These are phyloP conservation scores for Lepeophtheirus salmonis DNA, from an alignment of 1,140 invertebrate species.

Conservation along the genomic window DNA sequence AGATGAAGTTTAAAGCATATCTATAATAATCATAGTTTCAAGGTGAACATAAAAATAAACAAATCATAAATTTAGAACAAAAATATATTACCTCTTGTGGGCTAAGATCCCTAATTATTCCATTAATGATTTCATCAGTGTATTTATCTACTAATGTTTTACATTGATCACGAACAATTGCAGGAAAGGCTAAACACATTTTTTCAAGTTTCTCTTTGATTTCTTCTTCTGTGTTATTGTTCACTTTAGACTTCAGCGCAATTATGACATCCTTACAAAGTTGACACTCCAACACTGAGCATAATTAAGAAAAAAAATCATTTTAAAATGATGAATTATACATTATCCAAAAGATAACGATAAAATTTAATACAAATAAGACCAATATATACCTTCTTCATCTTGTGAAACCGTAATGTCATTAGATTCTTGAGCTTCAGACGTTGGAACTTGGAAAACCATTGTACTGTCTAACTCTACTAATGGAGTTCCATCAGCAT, in stretches of 20 bases:
- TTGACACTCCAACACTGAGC: neutral
- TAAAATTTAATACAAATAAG: no score
- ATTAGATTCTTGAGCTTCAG: no score
- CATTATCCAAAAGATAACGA: no score
- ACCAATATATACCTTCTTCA: no score
- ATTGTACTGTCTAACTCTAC: neutral
- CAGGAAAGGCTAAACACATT: neutral
- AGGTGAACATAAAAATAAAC: neutral
- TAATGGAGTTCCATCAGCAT: neutral
- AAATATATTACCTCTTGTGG: neutral
- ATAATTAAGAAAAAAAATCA: no score
- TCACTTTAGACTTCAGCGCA: neutral
- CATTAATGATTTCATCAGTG: neutral
- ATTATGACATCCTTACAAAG: neutral
- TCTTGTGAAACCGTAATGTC: no score
- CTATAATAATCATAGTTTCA: neutral
- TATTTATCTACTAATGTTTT: neutral
- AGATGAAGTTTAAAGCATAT: neutral
- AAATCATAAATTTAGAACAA: neutral
- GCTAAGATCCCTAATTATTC: neutral
- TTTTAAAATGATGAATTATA: no score
- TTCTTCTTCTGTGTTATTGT: neutral
- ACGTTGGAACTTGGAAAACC: neutral
- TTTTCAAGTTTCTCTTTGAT: neutral
- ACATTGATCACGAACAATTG: neutral